phyloP scores from a whole-genome alignment of 1,140 invertebrate species.

The Melanaphis sacchari region DNA sequence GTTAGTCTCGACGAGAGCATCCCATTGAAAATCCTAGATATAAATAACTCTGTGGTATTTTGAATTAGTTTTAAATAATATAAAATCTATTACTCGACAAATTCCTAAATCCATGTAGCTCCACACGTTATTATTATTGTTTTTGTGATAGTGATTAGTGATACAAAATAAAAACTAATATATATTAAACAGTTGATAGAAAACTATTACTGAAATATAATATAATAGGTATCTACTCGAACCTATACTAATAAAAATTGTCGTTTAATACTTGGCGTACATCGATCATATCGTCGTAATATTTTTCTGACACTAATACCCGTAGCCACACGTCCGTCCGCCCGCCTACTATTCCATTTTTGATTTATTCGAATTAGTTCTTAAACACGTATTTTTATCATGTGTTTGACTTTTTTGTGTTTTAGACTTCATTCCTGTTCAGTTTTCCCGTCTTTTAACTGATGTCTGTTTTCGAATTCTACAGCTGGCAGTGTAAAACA shows the following conservation, averaged over 20 bases:
- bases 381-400: background rate
- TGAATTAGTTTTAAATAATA: background rate
- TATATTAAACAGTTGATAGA: background rate
- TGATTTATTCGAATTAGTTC: background rate
- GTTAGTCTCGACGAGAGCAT: background rate
- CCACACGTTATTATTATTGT: background rate
- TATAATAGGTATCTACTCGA: background rate
- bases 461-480: background rate
- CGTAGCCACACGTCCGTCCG: background rate
- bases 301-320: background rate
- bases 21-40: background rate
- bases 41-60: background rate
- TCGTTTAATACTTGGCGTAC: background rate
- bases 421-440: background rate
- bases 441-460: too few species aligned
- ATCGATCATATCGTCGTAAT: background rate
- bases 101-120: background rate
- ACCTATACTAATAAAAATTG: constrained; percentile 13
- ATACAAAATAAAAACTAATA: too few species aligned
- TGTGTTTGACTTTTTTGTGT: background rate
- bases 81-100: background rate
- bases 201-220: background rate
- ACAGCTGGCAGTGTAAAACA: background rate
- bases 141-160: background rate
- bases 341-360: background rate